phyloP scores from a whole-genome alignment of 2,888 invertebrate genomes.

The Tribolium freemani region DNA sequence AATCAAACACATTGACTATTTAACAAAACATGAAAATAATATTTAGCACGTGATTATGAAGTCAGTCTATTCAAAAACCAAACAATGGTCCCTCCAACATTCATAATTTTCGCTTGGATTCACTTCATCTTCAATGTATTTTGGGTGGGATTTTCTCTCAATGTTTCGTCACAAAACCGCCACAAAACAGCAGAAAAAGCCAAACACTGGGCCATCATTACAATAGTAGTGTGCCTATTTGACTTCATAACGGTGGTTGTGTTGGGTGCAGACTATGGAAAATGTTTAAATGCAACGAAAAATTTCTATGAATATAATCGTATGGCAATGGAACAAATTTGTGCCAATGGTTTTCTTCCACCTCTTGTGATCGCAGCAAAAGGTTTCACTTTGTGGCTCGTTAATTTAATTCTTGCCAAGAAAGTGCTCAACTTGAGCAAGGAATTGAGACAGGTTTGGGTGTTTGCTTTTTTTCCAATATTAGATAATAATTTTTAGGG shows the following conservation, averaged over 20 bases:
- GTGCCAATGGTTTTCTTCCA: constrained; percentile 2
- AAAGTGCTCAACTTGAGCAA: too few species aligned
- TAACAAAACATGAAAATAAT: neutral
- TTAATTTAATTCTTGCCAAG: constrained; percentile 10
- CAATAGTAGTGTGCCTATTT: neutral
- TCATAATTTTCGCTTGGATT: neutral
- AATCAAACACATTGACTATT: too few species aligned
- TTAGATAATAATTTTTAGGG: too few species aligned
- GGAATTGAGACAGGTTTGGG: too few species aligned
- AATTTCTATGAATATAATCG: too few species aligned
- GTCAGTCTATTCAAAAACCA: neutral
- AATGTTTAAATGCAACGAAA: constrained; percentile 6
- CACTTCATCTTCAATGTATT: neutral
- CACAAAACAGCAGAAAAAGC: neutral
- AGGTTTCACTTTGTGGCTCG: constrained; percentile 18
- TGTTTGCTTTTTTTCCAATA: too few species aligned
- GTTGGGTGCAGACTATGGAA: constrained; percentile 7
- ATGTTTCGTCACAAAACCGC: neutral
- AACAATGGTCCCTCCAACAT: neutral
- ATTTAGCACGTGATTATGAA: neutral
- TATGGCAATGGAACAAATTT: neutral
- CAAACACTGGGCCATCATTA: neutral
- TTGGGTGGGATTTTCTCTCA: neutral
- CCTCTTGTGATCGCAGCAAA: constrained; percentile 11
- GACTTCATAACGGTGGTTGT: constrained; percentile 17